These are phyloP conservation scores for Hyposoter dolosus DNA, from an alignment of 2,888 invertebrate genomes.

Conservation along the genomic window DNA sequence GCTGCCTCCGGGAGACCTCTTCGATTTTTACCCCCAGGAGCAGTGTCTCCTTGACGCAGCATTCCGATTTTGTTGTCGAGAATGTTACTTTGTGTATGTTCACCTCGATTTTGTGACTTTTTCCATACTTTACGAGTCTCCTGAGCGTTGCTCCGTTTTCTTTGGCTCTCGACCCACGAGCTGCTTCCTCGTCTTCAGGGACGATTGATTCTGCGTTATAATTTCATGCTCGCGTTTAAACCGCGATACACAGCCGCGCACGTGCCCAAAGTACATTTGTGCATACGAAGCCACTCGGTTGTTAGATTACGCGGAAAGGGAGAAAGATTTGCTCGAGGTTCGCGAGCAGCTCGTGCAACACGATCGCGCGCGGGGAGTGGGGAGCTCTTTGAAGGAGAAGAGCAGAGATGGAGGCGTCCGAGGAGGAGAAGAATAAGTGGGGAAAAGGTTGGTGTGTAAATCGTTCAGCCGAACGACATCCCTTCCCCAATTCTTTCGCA, in stretches of 20 bases:
- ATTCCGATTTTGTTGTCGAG: background rate
- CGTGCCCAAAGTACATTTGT: conserved; percentile 20
- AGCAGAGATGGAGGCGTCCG: background rate
- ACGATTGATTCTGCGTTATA: background rate
- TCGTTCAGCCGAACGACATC: conserved; percentile 71
- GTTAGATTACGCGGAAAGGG: conserved; percentile 42
- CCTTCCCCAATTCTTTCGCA: conserved; percentile 80
- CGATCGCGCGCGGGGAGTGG: conserved; percentile 7
- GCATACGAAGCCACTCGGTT: conserved; percentile 48
- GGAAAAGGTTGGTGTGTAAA: conserved; percentile 74
- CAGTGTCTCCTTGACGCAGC: conserved; percentile 22
- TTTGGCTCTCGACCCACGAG: background rate
- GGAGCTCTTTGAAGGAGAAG: conserved; percentile 5
- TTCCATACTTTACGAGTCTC: background rate
- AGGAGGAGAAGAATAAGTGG: conserved; percentile 44
- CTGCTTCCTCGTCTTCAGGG: too few relatives aligned
- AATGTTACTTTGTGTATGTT: background rate
- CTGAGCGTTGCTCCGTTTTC: background rate
- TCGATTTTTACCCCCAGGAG: conserved; percentile 78
- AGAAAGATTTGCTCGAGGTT: conserved; percentile 59
- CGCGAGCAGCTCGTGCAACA: conserved; percentile 39
- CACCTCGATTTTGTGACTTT: background rate
- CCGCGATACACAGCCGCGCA: background rate
- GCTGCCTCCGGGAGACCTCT: background rate
- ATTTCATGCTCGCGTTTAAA: background rate